Evolutionary conservation across 2,888 invertebrate genomes (phyloP).

Genomic region (Tenthredo mesomela): DNA sequence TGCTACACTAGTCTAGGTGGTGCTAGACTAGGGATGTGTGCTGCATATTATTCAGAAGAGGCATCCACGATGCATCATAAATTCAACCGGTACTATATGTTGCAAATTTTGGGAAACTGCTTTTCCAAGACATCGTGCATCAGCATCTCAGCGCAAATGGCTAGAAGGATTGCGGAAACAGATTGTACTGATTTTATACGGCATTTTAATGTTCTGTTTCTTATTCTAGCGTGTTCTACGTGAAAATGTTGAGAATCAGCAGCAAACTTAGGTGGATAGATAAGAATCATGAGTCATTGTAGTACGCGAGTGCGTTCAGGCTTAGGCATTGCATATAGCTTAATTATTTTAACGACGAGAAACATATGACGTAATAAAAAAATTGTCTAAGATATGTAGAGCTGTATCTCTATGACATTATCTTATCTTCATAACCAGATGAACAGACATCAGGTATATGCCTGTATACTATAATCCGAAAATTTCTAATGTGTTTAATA

Average conservation of each 20-base stretch:
- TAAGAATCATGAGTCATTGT: conserved; percentile 14
- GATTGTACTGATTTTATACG: not conserved
- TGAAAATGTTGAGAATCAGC: not conserved
- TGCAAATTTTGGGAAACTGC: not conserved
- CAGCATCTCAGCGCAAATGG: not conserved
- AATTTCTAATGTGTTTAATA: not conserved
- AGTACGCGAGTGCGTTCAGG: not conserved
- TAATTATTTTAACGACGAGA: conserved; percentile 6
- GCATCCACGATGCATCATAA: not conserved
- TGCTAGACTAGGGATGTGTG: too few species aligned
- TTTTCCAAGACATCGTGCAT: not conserved
- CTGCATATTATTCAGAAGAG: not conserved
- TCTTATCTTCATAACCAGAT: not conserved
- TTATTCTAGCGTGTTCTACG: not conserved
- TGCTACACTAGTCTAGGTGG: too few species aligned
- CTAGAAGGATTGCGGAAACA: not conserved
- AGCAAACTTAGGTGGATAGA: not conserved
- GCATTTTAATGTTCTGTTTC: not conserved
- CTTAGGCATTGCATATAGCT: not conserved
- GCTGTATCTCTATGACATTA: not conserved
- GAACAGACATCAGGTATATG: not conserved
- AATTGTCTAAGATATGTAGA: not conserved
- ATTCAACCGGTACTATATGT: not conserved
- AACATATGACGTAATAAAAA: not conserved
- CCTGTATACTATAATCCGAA: not conserved